These are phyloP conservation scores for Rhagologus leucostigma DNA, from an alignment of 2,113 vertebrate genomes.

Conservation along the genomic window DNA sequence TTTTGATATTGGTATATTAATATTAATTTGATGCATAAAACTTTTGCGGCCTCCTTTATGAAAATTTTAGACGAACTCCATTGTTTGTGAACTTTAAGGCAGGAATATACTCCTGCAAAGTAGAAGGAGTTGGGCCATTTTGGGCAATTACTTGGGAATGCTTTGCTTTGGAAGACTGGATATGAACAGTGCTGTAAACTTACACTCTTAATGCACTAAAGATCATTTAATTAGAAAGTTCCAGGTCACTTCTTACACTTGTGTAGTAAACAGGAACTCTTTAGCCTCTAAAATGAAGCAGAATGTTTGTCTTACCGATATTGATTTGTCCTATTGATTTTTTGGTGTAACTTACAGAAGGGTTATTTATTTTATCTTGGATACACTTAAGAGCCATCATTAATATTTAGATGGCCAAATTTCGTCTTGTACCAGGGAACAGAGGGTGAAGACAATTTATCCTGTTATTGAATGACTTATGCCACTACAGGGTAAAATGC, in stretches of 20 bases:
- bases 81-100: not conserved
- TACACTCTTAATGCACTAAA: not conserved
- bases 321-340: not conserved
- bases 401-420: not conserved
- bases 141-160: not conserved
- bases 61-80: not conserved
- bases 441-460: not conserved
- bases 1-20: no score
- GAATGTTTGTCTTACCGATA: not conserved
- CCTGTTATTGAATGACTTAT: not conserved
- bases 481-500: not conserved
- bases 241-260: not conserved
- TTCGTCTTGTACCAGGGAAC: not conserved
- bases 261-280: not conserved
- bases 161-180: not conserved
- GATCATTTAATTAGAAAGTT: not conserved
- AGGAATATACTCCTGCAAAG: not conserved
- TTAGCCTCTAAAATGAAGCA: not conserved
- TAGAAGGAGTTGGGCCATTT: not conserved
- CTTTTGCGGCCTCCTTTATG: not conserved
- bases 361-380: not conserved
- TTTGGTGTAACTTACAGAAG: not conserved
- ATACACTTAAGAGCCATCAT: not conserved
- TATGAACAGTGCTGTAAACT: not conserved
- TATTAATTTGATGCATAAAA: not conserved